These are phyloP conservation scores for Platycheirus albimanus DNA, from an alignment of 2,888 invertebrate genomes.

Conservation along the genomic window DNA sequence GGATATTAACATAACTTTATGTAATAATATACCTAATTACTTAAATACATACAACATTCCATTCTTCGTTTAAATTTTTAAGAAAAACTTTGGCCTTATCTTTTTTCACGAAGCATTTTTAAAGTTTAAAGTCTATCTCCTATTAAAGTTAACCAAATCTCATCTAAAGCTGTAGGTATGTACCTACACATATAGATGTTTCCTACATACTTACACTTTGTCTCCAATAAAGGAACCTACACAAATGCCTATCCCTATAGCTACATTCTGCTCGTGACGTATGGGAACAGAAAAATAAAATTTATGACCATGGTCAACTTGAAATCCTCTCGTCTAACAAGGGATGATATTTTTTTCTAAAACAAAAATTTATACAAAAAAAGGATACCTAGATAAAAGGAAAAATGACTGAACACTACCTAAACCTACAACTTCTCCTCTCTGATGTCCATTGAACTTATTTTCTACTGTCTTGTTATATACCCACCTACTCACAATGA, in stretches of 20 bases:
- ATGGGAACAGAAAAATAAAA: constrained; percentile 29
- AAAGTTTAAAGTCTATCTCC: too few species aligned
- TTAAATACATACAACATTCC: too few species aligned
- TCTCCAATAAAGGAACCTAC: neutral
- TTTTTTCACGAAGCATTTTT: too few species aligned
- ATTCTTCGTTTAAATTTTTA: too few species aligned
- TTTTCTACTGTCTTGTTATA: neutral
- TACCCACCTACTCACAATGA: neutral
- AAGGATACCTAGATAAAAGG: constrained; percentile 13
- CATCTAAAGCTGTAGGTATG: too few species aligned
- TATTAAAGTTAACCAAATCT: too few species aligned
- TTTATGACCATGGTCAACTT: constrained; percentile 73
- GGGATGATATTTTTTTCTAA: constrained; percentile 53
- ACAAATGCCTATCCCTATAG: neutral
- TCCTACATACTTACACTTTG: neutral
- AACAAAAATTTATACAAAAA: constrained; percentile 20
- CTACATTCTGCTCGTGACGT: constrained; percentile 50
- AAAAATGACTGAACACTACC: constrained; percentile 15
- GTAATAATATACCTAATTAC: too few species aligned
- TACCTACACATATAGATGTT: too few species aligned
- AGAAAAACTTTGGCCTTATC: too few species aligned
- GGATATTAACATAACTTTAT: too few species aligned
- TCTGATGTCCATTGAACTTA: too few species aligned
- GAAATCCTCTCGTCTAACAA: constrained; percentile 61
- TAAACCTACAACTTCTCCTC: too few species aligned